Evolutionary conservation across 1,140 invertebrate species (phyloP).

Genomic region (Drosophila paulistorum): DNA sequence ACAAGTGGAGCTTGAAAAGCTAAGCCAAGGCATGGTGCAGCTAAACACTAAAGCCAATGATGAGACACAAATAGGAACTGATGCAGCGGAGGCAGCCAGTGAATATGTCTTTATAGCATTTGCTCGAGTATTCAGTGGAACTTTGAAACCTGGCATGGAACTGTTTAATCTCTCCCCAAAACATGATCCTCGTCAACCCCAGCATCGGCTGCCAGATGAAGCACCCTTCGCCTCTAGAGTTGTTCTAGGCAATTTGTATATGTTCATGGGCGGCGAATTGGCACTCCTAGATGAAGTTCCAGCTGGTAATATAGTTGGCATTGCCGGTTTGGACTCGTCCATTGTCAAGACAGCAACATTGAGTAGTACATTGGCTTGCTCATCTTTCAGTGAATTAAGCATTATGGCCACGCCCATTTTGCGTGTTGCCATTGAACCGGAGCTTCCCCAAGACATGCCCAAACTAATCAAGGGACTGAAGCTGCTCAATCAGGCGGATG

Average conservation of each 20-base stretch:
- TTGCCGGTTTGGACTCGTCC: conserved; percentile 93
- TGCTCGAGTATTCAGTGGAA: conserved; percentile 96
- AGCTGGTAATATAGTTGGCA: conserved; percentile 95
- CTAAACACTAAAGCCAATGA: conserved; percentile 47
- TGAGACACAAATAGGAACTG: conserved; percentile 60
- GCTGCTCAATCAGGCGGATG: conserved; percentile 88
- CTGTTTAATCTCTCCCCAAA: conserved; percentile 95
- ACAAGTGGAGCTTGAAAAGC: conserved; percentile 84
- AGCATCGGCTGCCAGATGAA: conserved; percentile 54
- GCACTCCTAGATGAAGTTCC: conserved; percentile 90
- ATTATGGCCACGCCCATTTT: conserved; percentile 94
- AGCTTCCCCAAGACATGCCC: conserved; percentile 91
- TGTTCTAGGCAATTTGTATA: conserved; percentile 89
- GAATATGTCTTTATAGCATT: conserved; percentile 95
- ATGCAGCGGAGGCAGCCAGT: conserved; percentile 49
- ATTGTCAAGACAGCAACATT: conserved; percentile 96
- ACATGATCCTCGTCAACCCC: conserved; percentile 89
- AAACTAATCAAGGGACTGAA: conserved; percentile 89
- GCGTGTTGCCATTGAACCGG: conserved; percentile 96
- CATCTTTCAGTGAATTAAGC: conserved; percentile 94
- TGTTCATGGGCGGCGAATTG: conserved; percentile 97
- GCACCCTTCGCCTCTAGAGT: conserved; percentile 85
- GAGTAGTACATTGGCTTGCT: conserved; percentile 92
- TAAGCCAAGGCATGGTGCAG: conserved; percentile 83
- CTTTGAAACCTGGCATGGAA: conserved; percentile 89